Base-by-base conservation (phyloP, 2,888 invertebrate species). In the Lasioglossum marginatum region DNA sequence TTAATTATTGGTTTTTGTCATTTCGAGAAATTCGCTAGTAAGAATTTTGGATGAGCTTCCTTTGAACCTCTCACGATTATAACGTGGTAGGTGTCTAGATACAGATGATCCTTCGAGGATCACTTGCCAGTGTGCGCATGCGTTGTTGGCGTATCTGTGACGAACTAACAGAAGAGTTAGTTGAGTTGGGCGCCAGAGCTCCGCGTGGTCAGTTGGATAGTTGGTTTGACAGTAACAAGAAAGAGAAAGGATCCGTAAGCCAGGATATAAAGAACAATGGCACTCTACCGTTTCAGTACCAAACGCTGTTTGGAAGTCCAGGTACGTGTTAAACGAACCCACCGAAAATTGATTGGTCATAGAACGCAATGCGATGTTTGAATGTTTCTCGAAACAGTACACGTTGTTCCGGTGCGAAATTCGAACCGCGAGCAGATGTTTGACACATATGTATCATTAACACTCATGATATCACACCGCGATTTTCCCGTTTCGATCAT, bases 111-210 rank as follows among this genome's bases (percentile, higher is more conserved):
- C 81, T 86, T 86, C 43, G 86, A 79, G 74, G 79, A 86, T 66
- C 37, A 81, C 86, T 52, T 80, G 60, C 52, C 16, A n/a, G 1
- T 66, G 6, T 75, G 79, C 89, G 90, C 91, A 87, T 89, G 91
- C 88, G 82, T 76, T 8, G 4, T 37, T 52, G 63, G 81, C 72
- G 80, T 87, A 84, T 83, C 74, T 77, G 37, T 78, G 79, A 87
- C 78, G 88, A 86, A 86, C 76, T 75, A 86, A 83, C 81, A 86
- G 88, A 83, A 66, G 79, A 83, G 82, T 85, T 86, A 86, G 91
- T 89, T 88, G 93, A 94, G 94, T 94, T 92, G 93, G 92, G 94
- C 93, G 94, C 93, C 93, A 94, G 92, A 93, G 93, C 92, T 94
- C 92, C 92, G 94, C 93, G 94, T 92, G 93, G 91, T 93, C 92